Percentiles rank a stretch among this genome's conserved stretches.
Conservation (phyloP, 2,797 vertebrate genomes). For the Lophotriccus pileatus region DNA sequence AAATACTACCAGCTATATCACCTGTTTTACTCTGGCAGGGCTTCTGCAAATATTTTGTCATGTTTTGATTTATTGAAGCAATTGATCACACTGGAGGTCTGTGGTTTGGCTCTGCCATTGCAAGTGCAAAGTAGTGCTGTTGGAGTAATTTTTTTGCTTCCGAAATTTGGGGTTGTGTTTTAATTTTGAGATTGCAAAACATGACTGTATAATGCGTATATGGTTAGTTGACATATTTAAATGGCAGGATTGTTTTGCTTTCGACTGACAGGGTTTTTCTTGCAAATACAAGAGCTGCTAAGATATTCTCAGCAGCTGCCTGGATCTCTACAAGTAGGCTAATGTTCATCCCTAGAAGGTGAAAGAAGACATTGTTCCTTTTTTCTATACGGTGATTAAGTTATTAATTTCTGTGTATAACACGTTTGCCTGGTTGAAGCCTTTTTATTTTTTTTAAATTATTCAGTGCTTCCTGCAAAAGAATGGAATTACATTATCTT, state of each 20-base stretch:
- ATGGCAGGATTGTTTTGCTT: slow-evolving; percentile 5
- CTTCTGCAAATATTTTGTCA: background rate
- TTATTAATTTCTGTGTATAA: background rate
- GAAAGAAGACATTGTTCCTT: slow-evolving; percentile 46
- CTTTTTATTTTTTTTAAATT: background rate
- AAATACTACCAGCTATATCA: fast-evolving
- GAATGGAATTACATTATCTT: background rate
- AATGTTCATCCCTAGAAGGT: slow-evolving; percentile 12
- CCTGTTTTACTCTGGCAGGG: background rate
- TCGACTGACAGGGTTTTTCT: background rate
- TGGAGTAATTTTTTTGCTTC: background rate
- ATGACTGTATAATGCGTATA: background rate
- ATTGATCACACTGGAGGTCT: background rate
- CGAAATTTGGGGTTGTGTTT: background rate
- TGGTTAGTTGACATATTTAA: background rate
- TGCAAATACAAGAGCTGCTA: slow-evolving; percentile 14
- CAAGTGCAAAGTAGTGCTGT: background rate
- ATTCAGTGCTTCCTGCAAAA: background rate
- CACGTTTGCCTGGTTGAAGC: background rate
- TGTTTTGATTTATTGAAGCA: background rate
- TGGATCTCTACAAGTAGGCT: background rate
- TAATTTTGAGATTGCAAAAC: background rate
- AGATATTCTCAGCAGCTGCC: slow-evolving; percentile 25
- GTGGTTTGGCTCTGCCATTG: background rate
- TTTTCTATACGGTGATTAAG: background rate